A percentile compares a stretch with the other conserved stretches of the same genome.
Evolutionary conservation across 1,140 invertebrate genomes (phyloP).

Genomic region (honey bee (Apis mellifera)): DNA sequence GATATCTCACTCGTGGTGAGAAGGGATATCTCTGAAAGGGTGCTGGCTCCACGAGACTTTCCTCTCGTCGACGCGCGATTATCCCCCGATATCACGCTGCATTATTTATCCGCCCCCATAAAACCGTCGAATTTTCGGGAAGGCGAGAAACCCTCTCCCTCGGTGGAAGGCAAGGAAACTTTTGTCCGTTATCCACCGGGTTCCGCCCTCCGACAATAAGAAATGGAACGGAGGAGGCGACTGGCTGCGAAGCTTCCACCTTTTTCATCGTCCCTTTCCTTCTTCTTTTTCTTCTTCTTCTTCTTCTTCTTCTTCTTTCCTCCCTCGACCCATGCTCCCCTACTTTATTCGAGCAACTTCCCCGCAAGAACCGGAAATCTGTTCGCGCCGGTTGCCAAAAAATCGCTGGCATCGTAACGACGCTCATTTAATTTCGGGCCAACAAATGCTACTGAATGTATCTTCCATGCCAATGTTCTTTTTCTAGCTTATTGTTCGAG

Average conservation of each 20-base stretch:
- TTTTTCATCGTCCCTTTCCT: slow-evolving; percentile 35
- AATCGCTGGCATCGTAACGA: slow-evolving; percentile 57
- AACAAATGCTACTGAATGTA: slow-evolving; percentile 45
- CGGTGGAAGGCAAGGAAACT: slow-evolving; percentile 43
- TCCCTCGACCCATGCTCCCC: slow-evolving; percentile 20
- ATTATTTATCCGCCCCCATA: slow-evolving; percentile 68
- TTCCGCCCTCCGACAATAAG: slow-evolving; percentile 56
- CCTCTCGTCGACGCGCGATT: slow-evolving; percentile 60
- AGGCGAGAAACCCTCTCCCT: slow-evolving; percentile 56
- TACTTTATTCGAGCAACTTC: slow-evolving; percentile 35
- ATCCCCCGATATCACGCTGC: slow-evolving; percentile 69
- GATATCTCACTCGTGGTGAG: slow-evolving; percentile 41
- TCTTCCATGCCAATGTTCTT: slow-evolving; percentile 13
- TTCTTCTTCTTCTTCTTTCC: neutral
- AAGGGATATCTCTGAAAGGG: neutral
- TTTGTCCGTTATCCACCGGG: slow-evolving; percentile 46
- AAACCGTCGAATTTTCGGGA: slow-evolving; percentile 58
- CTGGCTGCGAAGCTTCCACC: slow-evolving; percentile 55
- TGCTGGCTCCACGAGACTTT: slow-evolving; percentile 35
- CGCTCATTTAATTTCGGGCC: slow-evolving; percentile 58
- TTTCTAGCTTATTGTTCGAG: neutral
- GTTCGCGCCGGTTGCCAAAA: slow-evolving; percentile 59
- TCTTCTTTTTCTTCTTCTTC: no score
- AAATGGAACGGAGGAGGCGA: slow-evolving; percentile 43
- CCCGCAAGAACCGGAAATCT: slow-evolving; percentile 48